These are phyloP conservation scores for Drosophila helvetica DNA, from an alignment of 2,888 invertebrate species.

Conservation along the genomic window DNA sequence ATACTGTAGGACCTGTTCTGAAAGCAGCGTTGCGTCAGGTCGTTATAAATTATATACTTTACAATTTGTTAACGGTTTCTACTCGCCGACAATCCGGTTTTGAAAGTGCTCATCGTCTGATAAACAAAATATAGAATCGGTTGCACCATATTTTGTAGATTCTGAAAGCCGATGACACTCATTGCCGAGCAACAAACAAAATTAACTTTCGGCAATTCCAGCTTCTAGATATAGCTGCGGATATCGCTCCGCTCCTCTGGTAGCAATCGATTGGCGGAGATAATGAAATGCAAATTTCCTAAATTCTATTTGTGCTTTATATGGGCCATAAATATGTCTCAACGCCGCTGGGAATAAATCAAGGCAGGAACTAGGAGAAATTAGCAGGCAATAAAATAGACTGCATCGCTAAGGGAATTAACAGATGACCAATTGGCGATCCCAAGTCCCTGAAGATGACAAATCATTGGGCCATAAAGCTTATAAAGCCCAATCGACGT, in stretches of 20 bases:
- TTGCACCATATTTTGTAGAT: constrained; percentile 28
- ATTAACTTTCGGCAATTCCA: constrained; percentile 26
- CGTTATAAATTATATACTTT: constrained; percentile 38
- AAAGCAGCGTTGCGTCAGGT: constrained; percentile 13
- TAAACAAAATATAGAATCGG: constrained; percentile 30
- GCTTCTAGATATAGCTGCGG: constrained; percentile 26
- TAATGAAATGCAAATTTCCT: constrained; percentile 30
- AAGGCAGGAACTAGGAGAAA: constrained; percentile 23
- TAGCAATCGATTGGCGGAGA: constrained; percentile 36
- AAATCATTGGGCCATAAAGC: constrained; percentile 19
- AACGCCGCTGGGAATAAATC: constrained; percentile 35
- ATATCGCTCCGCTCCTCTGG: neutral
- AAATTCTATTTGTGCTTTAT: constrained; percentile 27
- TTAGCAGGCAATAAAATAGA: constrained; percentile 57
- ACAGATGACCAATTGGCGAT: constrained; percentile 5
- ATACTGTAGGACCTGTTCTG: constrained; percentile 9
- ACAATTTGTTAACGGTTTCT: constrained; percentile 60
- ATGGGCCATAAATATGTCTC: constrained; percentile 37
- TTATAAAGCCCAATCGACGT: constrained; percentile 20
- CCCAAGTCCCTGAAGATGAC: too few relatives aligned
- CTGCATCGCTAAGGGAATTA: constrained; percentile 18
- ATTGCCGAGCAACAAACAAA: constrained; percentile 24
- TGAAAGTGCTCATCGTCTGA: constrained; percentile 7
- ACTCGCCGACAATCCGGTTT: constrained; percentile 62
- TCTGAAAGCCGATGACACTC: constrained; percentile 57